phyloP scores from a whole-genome alignment of 1,140 invertebrate genomes.

The Zaprionus kolodkinae region DNA sequence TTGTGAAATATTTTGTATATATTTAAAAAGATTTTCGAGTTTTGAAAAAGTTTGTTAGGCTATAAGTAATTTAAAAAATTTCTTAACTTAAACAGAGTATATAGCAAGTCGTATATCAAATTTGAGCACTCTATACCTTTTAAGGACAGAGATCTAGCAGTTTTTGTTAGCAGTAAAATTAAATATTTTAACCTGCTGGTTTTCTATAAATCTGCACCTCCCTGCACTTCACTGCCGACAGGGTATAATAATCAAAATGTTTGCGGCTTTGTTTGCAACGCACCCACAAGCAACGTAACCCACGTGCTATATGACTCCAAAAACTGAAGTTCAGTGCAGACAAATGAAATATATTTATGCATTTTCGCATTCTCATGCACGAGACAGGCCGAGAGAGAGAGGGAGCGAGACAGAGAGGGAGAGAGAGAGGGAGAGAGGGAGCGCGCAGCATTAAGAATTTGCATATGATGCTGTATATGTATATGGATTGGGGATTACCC shows the following conservation, averaged over 20 bases:
- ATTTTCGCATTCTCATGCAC: conserved; percentile 11
- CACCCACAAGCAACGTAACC: conserved; percentile 12
- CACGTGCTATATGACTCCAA: conserved; percentile 8
- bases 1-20: background rate
- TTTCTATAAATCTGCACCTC: background rate
- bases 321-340: conserved; percentile 12
- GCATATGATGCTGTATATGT: conserved; percentile 28
- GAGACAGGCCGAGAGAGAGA: background rate
- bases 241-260: conserved; percentile 17
- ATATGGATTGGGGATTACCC: conserved; percentile 29
- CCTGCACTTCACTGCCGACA: background rate
- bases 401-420: background rate
- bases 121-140: background rate
- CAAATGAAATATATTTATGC: conserved; percentile 34
- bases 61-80: background rate
- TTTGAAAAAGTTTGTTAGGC: background rate
- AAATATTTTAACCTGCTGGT: background rate
- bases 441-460: conserved; percentile 27
- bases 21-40: background rate
- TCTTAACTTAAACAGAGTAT: background rate
- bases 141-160: background rate
- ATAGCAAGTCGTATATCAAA: background rate
- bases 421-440: background rate
- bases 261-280: conserved; percentile 14
- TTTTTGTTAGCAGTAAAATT: background rate